phyloP scores from a whole-genome alignment of 2,113 vertebrate genomes.

The Thinocorus orbignyianus region DNA sequence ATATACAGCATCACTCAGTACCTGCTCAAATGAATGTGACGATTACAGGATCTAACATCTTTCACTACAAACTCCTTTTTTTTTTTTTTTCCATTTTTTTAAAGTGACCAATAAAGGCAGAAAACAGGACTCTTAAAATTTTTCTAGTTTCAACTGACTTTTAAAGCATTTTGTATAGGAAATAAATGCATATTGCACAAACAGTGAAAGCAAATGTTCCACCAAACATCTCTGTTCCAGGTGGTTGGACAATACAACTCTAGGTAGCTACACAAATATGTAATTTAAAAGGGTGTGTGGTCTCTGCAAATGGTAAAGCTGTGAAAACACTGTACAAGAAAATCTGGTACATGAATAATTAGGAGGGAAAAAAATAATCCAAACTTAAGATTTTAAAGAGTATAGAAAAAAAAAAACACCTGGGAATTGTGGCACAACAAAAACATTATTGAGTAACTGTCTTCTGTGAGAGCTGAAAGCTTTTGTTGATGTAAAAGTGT shows the following conservation, averaged over 20 bases:
- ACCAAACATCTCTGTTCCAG: constrained; percentile 83
- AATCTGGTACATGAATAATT: constrained; percentile 80
- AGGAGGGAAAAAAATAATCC: constrained; percentile 75
- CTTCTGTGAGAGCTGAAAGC: constrained; percentile 87
- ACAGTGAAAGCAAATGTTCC: constrained; percentile 94
- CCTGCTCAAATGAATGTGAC: constrained; percentile 98
- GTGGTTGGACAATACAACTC: constrained; percentile 76
- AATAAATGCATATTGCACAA: constrained; percentile 98
- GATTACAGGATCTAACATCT: constrained; percentile 85
- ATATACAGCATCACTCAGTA: constrained; percentile 97
- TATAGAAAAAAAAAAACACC: constrained; percentile 73
- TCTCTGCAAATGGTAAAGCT: constrained; percentile 73
- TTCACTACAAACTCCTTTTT: constrained; percentile 82
- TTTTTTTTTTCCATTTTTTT: constrained; percentile 29
- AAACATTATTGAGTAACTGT: constrained; percentile 87
- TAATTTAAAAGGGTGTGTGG: constrained; percentile 65
- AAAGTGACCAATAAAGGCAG: constrained; percentile 82
- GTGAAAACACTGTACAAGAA: constrained; percentile 77
- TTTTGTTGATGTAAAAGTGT: constrained; percentile 85
- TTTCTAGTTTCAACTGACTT: constrained; percentile 83
- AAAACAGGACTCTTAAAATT: constrained; percentile 78
- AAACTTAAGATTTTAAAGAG: constrained; percentile 76
- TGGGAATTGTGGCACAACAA: constrained; percentile 90
- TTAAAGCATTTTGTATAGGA: constrained; percentile 89
- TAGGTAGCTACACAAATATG: constrained; percentile 68